Percentiles rank a stretch among this genome's conserved stretches.
phyloP scores from a whole-genome alignment of 2,113 vertebrate genomes.

The Pomatorhinus ruficollis region DNA sequence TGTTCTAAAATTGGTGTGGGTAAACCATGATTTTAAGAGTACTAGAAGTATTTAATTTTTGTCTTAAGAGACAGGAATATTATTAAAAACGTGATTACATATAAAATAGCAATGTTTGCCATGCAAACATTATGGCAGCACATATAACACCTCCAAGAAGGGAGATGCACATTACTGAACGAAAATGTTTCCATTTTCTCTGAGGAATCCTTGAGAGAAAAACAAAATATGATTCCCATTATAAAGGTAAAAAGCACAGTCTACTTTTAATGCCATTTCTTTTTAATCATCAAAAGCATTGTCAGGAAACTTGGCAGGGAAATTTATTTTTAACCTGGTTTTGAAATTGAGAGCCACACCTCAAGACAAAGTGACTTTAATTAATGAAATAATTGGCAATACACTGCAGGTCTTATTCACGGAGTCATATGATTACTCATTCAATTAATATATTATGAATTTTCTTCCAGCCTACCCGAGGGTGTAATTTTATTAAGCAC shows the following conservation, averaged over 20 bases:
- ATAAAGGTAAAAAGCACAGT: neutral
- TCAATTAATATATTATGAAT: neutral
- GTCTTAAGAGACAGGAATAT: neutral
- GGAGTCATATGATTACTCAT: neutral
- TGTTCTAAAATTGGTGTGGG: neutral
- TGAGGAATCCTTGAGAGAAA: neutral
- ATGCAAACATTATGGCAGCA: neutral
- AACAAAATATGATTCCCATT: neutral
- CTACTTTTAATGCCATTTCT: neutral
- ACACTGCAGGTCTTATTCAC: neutral
- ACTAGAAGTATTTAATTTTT: neutral
- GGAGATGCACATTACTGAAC: neutral
- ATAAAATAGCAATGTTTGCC: neutral
- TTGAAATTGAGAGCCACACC: neutral
- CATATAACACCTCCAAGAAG: neutral
- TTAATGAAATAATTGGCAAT: neutral
- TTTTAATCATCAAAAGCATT: neutral
- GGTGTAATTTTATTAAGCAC: neutral
- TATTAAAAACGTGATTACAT: neutral
- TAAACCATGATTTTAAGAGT: neutral
- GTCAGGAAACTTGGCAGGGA: neutral
- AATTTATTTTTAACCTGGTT: neutral
- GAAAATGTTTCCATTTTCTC: neutral
- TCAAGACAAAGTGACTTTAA: neutral
- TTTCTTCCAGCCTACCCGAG: neutral